Evolutionary conservation across 2,888 invertebrate species (phyloP).

Genomic region (Camponotus fellah): DNA sequence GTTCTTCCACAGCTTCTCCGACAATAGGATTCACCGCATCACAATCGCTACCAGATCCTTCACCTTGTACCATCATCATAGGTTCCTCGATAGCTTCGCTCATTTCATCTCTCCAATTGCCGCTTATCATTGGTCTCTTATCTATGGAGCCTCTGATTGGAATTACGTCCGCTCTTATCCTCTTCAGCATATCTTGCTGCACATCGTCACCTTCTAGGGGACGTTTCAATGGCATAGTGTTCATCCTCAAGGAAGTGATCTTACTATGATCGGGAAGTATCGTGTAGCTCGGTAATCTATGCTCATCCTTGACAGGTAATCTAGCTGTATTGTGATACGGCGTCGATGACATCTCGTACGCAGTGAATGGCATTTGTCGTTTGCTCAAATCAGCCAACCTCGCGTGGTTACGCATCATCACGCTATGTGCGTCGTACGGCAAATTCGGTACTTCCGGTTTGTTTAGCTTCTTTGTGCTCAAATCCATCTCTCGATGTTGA

Average conservation of each 20-base stretch:
- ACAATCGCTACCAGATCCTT: constrained; percentile 90
- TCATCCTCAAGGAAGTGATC: constrained; percentile 80
- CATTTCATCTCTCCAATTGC: constrained; percentile 84
- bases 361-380: constrained; percentile 79
- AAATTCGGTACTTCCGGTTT: constrained; percentile 77
- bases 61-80: constrained; percentile 90
- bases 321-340: constrained; percentile 78
- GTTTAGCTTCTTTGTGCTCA: constrained; percentile 81
- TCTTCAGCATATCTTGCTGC: constrained; percentile 79
- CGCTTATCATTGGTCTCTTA: constrained; percentile 72
- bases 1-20: constrained; percentile 92
- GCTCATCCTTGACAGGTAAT: constrained; percentile 79
- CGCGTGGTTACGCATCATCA: constrained; percentile 82
- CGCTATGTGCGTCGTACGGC: constrained; percentile 80
- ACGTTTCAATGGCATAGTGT: constrained; percentile 75
- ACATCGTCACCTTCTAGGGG: constrained; percentile 76
- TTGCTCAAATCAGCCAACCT: constrained; percentile 84
- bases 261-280: constrained; percentile 84
- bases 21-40: constrained; percentile 87
- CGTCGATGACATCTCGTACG: constrained; percentile 78
- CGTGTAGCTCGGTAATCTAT: constrained; percentile 82
- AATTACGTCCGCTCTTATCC: constrained; percentile 80
- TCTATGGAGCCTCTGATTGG: constrained; percentile 78
- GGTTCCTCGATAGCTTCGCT: constrained; percentile 92
- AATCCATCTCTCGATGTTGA: constrained; percentile 83